Percentiles rank a stretch among this genome's conserved stretches.
These are phyloP conservation scores for Eurytoma californica DNA, from an alignment of 2,888 invertebrate genomes.

Conservation along the genomic window DNA sequence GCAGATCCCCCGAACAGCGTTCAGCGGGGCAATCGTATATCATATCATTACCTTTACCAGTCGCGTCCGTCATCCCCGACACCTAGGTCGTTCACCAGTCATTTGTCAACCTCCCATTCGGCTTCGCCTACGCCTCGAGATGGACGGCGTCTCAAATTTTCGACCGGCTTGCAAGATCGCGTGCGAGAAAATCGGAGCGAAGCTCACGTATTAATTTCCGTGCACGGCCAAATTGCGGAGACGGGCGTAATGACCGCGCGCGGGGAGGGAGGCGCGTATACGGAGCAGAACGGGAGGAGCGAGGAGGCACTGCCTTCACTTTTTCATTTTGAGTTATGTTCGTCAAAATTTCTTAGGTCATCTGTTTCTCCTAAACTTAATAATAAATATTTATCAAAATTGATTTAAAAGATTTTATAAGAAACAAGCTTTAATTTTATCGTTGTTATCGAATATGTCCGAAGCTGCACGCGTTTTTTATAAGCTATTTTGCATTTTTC, in stretches of 20 bases:
- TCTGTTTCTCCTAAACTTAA: not conserved
- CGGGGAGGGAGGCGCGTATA: slow-evolving; percentile 32
- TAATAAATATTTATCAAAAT: not conserved
- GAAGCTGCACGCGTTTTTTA: too few species aligned
- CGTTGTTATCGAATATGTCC: slow-evolving; percentile 22
- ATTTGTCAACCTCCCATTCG: slow-evolving; percentile 67
- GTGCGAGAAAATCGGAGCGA: slow-evolving; percentile 32
- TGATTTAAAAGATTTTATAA: slow-evolving; percentile 23
- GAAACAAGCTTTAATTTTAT: not conserved
- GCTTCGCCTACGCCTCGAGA: slow-evolving; percentile 44
- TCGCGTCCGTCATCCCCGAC: slow-evolving; percentile 69
- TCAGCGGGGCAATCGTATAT: slow-evolving; percentile 69
- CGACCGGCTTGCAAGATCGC: slow-evolving; percentile 22
- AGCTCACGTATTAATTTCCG: slow-evolving; percentile 37
- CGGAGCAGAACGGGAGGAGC: not conserved
- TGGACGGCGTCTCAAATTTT: slow-evolving; percentile 1
- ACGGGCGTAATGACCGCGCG: slow-evolving; percentile 8
- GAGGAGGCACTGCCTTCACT: slow-evolving; percentile 20
- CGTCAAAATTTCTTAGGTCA: not conserved
- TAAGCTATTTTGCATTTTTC: too few species aligned
- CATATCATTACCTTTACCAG: slow-evolving; percentile 72
- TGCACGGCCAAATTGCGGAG: slow-evolving; percentile 42
- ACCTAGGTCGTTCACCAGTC: slow-evolving; percentile 71
- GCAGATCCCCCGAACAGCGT: slow-evolving; percentile 71
- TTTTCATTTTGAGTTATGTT: slow-evolving; percentile 33